Conservation (phyloP, 2,797 vertebrate genomes). For the Clangula hyemalis region DNA sequence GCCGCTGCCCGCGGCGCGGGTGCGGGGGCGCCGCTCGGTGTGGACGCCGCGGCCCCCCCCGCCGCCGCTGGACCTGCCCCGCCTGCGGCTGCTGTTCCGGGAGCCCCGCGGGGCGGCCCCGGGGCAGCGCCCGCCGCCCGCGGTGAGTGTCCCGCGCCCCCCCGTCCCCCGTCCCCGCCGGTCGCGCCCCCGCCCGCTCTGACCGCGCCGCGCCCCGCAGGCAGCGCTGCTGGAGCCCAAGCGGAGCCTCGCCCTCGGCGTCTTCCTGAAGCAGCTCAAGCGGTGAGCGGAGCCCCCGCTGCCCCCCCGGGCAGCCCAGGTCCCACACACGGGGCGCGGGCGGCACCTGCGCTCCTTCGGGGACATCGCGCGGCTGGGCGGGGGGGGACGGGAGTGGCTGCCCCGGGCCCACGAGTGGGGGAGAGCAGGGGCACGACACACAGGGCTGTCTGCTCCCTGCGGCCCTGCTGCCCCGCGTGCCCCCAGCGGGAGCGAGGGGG, state of each 20-base stretch:
- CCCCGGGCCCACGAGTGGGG: too few species aligned
- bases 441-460: too few species aligned
- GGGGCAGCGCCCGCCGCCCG: background rate
- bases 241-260: constrained; percentile 86
- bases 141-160: background rate
- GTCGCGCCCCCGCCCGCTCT: too few species aligned
- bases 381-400: too few species aligned
- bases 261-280: constrained; percentile 89
- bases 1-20: background rate
- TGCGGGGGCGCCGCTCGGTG: background rate
- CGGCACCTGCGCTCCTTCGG: background rate
- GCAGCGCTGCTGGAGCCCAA: constrained; percentile 83
- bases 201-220: constrained; percentile 40
- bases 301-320: background rate
- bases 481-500: background rate
- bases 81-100: background rate
- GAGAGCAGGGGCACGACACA: too few species aligned
- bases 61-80: background rate
- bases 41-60: background rate
- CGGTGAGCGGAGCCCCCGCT: constrained; percentile 74
- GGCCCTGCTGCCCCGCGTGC: too few species aligned
- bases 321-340: background rate
- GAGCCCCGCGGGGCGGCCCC: background rate
- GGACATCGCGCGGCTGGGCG: background rate
- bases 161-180: background rate